A percentile compares a stretch with the other conserved stretches of the same genome.
phyloP scores from a whole-genome alignment of 2,113 vertebrate species.

The Vanacampus margaritifer region DNA sequence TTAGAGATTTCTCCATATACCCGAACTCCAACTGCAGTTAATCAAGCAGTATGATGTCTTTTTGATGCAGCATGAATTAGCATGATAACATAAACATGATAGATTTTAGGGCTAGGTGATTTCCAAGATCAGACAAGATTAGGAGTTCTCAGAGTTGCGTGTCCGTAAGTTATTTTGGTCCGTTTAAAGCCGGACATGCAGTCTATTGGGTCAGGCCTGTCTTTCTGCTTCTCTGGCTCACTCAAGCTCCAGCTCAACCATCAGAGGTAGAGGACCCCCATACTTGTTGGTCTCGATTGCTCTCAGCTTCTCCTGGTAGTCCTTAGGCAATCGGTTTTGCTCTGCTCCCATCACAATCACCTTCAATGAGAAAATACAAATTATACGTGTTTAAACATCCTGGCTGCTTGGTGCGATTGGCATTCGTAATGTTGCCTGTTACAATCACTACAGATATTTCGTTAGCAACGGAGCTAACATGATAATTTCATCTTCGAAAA shows the following conservation, averaged over 20 bases:
- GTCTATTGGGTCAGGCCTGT: slow-evolving; percentile 16
- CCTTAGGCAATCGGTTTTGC: slow-evolving; percentile 65
- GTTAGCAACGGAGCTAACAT: not conserved
- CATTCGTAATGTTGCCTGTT: not conserved
- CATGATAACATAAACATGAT: too few species aligned
- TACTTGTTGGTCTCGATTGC: slow-evolving; percentile 68
- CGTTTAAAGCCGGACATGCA: slow-evolving; percentile 7
- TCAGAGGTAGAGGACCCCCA: slow-evolving; percentile 70
- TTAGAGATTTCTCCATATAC: not conserved
- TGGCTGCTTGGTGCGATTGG: not conserved
- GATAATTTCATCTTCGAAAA: too few species aligned
- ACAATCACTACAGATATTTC: not conserved
- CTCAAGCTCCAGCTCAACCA: slow-evolving; percentile 72
- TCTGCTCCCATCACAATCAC: slow-evolving; percentile 72
- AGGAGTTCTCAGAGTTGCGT: too few species aligned
- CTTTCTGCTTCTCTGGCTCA: slow-evolving; percentile 38
- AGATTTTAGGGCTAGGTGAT: too few species aligned
- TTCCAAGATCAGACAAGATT: too few species aligned
- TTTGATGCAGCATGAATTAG: not conserved
- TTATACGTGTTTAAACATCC: not conserved
- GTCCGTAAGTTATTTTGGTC: not conserved
- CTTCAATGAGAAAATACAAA: slow-evolving; percentile 33
- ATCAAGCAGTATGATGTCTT: not conserved
- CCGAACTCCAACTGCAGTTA: not conserved
- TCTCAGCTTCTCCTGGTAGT: slow-evolving; percentile 69